Percentiles rank a stretch among this genome's conserved stretches.
Evolutionary conservation across 2,888 invertebrate genomes (phyloP).

Genomic region (Isotomurus palustris): DNA sequence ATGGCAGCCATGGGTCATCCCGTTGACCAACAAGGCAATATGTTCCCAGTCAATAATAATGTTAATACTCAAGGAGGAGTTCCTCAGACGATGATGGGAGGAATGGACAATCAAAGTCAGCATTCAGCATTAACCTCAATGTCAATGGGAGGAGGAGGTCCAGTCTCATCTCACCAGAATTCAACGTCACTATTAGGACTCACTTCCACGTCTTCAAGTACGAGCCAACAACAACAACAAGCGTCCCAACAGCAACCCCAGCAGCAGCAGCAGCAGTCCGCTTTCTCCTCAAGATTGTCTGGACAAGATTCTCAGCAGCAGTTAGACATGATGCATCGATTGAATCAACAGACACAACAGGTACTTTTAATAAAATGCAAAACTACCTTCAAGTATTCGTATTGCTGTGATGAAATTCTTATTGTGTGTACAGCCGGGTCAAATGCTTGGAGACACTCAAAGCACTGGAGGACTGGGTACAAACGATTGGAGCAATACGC

Average conservation of each 20-base stretch:
- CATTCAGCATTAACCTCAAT: constrained; percentile 31
- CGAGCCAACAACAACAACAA: constrained; percentile 19
- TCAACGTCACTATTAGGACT: constrained; percentile 21
- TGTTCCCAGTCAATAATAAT: constrained; percentile 36
- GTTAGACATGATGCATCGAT: constrained; percentile 7
- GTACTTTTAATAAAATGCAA: not conserved
- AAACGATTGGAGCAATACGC: constrained; percentile 6
- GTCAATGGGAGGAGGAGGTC: constrained; percentile 26
- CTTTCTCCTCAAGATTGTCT: not conserved
- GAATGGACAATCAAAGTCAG: constrained; percentile 41
- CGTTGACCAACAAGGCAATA: constrained; percentile 28
- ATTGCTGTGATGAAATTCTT: not conserved
- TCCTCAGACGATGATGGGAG: constrained; percentile 22
- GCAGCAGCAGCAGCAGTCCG: constrained; percentile 31
- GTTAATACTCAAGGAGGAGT: constrained; percentile 32
- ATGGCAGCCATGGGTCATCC: constrained; percentile 18
- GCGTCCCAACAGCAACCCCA: constrained; percentile 23
- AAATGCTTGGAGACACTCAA: not conserved
- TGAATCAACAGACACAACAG: constrained; percentile 10
- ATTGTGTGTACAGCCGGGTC: not conserved
- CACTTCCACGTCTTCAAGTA: constrained; percentile 16
- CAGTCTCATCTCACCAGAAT: constrained; percentile 22
- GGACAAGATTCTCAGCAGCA: constrained; percentile 6
- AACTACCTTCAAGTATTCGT: too few species aligned
- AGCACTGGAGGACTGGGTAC: too few species aligned